These are phyloP conservation scores for Spilogale gracilis DNA, from an alignment of 2,113 vertebrate species.

Conservation along the genomic window DNA sequence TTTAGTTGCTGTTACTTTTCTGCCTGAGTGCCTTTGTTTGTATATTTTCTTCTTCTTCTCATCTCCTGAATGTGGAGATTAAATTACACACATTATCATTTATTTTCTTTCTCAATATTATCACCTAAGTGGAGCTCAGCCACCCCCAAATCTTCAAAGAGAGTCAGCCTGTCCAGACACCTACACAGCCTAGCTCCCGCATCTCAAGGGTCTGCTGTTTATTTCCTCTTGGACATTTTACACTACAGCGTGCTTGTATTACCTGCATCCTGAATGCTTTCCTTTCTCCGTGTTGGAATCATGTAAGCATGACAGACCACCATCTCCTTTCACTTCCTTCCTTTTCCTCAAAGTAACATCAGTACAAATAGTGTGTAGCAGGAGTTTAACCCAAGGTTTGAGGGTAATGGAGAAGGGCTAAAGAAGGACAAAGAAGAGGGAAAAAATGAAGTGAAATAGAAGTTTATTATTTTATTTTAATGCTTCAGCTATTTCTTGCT, in stretches of 20 bases:
- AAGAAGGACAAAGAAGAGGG: neutral
- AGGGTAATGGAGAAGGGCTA: neutral
- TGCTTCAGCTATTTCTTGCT: neutral
- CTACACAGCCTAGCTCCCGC: neutral
- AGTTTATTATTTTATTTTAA: neutral
- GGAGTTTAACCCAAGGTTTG: neutral
- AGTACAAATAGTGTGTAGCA: neutral
- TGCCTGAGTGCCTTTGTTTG: neutral
- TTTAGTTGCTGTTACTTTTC: neutral
- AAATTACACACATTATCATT: neutral
- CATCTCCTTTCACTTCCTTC: neutral
- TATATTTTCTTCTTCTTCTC: neutral
- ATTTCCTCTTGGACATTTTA: neutral
- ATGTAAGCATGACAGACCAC: too few relatives aligned
- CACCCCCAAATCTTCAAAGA: neutral
- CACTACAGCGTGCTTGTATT: neutral
- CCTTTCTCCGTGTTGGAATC: neutral
- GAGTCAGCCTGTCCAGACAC: neutral
- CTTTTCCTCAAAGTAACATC: neutral
- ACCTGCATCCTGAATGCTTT: neutral
- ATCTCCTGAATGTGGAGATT: neutral
- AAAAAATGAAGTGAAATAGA: neutral
- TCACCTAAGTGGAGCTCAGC: neutral
- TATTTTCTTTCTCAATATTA: neutral
- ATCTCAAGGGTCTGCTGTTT: neutral